Evolutionary conservation across 2,113 vertebrate genomes (phyloP).

Genomic region (Myanophis thanlyinensis): DNA sequence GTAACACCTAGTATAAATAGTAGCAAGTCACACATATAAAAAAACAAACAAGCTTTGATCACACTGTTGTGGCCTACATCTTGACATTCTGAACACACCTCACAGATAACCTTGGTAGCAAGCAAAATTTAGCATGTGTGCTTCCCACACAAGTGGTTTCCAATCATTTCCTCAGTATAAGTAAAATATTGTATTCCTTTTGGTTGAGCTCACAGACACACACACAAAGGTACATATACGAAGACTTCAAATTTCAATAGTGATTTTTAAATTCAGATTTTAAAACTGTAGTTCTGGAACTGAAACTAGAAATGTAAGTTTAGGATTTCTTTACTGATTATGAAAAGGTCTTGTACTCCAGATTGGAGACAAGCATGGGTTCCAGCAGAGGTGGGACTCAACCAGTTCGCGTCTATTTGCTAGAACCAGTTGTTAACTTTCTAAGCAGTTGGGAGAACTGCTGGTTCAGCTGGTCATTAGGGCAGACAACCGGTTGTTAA

Average conservation of each 20-base stretch:
- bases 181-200: background rate
- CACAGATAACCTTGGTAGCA: background rate
- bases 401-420: no score
- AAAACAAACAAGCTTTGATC: background rate
- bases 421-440: no score
- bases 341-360: background rate
- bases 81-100: background rate
- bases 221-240: no score
- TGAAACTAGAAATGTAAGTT: background rate
- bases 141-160: background rate
- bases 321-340: background rate
- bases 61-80: background rate
- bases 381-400: no score
- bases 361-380: background rate
- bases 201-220: background rate
- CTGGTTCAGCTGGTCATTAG: no score
- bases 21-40: background rate
- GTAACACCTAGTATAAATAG: slow-evolving; percentile 18
- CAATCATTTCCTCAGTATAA: background rate
- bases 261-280: background rate
- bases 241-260: background rate
- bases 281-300: background rate
- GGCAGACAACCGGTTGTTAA: no score
- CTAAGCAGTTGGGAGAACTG: no score
- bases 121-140: background rate